Percentiles rank a stretch among this genome's conserved stretches.
These are phyloP conservation scores for Ylistrum balloti DNA, from an alignment of 1,140 invertebrate genomes.

Conservation along the genomic window DNA sequence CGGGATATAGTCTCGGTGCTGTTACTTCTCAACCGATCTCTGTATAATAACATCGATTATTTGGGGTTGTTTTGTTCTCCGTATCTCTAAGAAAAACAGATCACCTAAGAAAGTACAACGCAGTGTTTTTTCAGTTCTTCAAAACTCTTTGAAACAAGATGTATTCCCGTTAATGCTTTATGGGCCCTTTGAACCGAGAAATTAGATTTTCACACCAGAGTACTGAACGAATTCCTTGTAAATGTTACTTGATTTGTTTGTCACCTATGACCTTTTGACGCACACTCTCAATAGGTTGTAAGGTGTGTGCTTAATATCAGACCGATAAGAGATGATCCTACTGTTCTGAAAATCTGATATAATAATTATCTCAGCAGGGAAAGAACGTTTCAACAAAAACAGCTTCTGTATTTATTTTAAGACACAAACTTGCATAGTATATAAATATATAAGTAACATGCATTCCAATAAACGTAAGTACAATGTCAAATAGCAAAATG, in stretches of 20 bases:
- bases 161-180: not conserved
- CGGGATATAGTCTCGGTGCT: not conserved
- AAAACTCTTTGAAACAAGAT: too few relatives aligned
- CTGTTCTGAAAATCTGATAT: not conserved
- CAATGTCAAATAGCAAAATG: not conserved
- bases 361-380: not conserved
- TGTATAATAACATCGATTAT: not conserved
- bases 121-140: not conserved
- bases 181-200: not conserved
- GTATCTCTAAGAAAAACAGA: not conserved
- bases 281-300: not conserved
- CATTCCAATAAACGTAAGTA: not conserved
- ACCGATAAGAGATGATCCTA: not conserved
- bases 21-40: not conserved
- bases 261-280: not conserved
- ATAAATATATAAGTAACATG: slow-evolving; percentile 1
- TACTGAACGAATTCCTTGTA: not conserved
- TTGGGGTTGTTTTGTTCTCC: not conserved
- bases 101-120: not conserved
- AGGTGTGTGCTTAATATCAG: not conserved
- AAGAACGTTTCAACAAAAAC: not conserved
- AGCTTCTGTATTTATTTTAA: not conserved
- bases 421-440: not conserved
- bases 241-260: not conserved
- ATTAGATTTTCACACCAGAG: not conserved